These are phyloP conservation scores for Neotoma lepida DNA, from an alignment of 2,113 vertebrate genomes.

Conservation along the genomic window DNA sequence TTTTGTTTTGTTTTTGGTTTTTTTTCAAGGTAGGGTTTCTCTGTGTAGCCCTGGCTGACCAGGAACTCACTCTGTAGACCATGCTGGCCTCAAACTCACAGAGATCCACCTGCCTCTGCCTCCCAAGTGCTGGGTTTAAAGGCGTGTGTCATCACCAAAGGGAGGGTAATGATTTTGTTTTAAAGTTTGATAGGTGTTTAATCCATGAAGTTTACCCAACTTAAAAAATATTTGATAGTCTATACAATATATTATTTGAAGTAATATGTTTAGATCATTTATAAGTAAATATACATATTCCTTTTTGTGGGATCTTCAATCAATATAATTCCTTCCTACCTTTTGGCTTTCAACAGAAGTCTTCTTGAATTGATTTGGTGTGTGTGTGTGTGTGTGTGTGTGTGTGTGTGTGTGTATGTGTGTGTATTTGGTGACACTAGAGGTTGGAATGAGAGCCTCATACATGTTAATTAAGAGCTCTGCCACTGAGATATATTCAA, in stretches of 20 bases:
- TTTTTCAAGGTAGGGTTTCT: too few relatives aligned
- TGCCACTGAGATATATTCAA: neutral
- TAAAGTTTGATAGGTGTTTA: conserved; percentile 12
- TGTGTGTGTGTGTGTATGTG: neutral
- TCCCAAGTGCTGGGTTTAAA: too few relatives aligned
- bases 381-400: neutral
- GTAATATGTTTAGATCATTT: neutral
- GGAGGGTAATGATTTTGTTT: neutral
- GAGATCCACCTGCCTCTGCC: too few relatives aligned
- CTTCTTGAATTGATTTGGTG: too few relatives aligned
- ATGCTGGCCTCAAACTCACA: too few relatives aligned
- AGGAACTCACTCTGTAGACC: too few relatives aligned
- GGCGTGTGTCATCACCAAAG: too few relatives aligned
- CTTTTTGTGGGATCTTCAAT: neutral
- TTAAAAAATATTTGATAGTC: neutral
- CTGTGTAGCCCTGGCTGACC: too few relatives aligned
- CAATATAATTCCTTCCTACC: too few relatives aligned
- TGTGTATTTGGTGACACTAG: neutral
- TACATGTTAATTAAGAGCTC: neutral
- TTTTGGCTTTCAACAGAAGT: neutral
- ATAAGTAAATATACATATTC: neutral
- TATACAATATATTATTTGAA: neutral
- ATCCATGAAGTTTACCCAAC: neutral
- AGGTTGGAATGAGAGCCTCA: neutral
- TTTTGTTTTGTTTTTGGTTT: too few relatives aligned